phyloP scores from a whole-genome alignment of 1,140 invertebrate genomes.

The Drosophila auraria region DNA sequence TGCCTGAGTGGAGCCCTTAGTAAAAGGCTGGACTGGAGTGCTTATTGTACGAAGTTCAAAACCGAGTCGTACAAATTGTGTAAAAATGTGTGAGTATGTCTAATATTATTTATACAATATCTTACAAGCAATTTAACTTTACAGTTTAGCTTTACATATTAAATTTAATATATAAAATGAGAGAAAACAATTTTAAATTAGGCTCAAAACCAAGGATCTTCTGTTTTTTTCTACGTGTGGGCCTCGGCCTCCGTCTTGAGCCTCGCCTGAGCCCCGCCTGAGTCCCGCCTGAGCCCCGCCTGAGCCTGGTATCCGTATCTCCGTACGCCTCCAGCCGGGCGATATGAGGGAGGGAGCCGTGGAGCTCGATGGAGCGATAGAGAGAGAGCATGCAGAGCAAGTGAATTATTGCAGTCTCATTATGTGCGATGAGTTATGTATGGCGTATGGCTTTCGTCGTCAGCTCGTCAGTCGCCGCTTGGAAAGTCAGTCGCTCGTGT shows the following conservation, averaged over 20 bases:
- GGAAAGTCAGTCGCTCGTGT: constrained; percentile 71
- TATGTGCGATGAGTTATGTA: constrained; percentile 85
- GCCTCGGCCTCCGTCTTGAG: constrained; percentile 5
- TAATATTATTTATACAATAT: no score
- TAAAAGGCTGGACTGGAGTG: no score
- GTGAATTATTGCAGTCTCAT: constrained; percentile 85
- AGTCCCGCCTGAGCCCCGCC: background rate
- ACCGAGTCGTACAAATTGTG: no score
- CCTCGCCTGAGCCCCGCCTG: no score
- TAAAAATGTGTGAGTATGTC: no score
- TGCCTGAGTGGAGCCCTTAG: no score
- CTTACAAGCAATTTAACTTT: no score
- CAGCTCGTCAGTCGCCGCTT: constrained; percentile 66
- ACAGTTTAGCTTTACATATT: no score
- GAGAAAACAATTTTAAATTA: no score
- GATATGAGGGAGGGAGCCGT: constrained; percentile 30
- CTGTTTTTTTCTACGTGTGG: constrained; percentile 11
- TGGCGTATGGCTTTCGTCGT: constrained; percentile 85
- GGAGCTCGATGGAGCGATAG: constrained; percentile 34
- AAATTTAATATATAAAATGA: no score
- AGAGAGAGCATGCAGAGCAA: constrained; percentile 79
- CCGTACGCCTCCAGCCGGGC: background rate
- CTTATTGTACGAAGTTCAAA: no score
- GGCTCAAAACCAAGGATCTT: no score
- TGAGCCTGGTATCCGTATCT: constrained; percentile 13